phyloP scores from a whole-genome alignment of 2,797 vertebrate genomes.

The Anisognathus igniventris region DNA sequence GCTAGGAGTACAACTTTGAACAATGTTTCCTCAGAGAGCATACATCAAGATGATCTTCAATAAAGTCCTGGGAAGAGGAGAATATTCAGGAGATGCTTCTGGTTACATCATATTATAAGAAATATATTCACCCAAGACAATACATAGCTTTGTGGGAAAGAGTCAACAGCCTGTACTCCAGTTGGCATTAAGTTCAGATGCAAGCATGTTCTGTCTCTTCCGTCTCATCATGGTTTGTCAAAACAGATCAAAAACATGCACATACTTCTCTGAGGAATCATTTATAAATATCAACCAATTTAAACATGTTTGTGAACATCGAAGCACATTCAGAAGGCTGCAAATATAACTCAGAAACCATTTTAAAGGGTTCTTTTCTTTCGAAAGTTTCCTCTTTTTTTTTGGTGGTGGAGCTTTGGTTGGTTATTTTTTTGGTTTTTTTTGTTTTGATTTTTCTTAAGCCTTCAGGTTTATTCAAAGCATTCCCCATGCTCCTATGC shows the following conservation, averaged over 20 bases:
- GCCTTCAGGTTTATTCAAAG: neutral
- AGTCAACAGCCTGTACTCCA: conserved; percentile 33
- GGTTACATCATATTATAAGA: conserved; percentile 48
- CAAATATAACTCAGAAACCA: neutral
- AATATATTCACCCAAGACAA: conserved; percentile 57
- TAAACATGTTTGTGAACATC: neutral
- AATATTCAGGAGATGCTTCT: conserved; percentile 63
- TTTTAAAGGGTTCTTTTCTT: neutral
- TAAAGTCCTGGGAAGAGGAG: conserved; percentile 29
- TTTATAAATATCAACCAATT: neutral
- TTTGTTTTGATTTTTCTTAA: neutral
- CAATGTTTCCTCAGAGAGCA: conserved; percentile 56
- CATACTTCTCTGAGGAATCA: neutral
- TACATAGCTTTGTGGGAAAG: conserved; percentile 52
- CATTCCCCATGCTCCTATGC: neutral
- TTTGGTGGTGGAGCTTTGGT: neutral
- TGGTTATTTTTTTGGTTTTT: neutral
- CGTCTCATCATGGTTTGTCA: neutral
- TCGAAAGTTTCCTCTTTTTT: neutral
- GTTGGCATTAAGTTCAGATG: conserved; percentile 35
- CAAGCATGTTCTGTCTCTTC: conserved; percentile 23
- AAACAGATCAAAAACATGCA: conserved; percentile 34
- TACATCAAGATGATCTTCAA: conserved; percentile 57
- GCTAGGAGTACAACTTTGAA: conserved; percentile 50
- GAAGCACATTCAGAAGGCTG: neutral